Percentiles rank a stretch among this genome's conserved stretches.
Conservation (phyloP, 2,113 vertebrate genomes). For the Anguilla japonica region DNA sequence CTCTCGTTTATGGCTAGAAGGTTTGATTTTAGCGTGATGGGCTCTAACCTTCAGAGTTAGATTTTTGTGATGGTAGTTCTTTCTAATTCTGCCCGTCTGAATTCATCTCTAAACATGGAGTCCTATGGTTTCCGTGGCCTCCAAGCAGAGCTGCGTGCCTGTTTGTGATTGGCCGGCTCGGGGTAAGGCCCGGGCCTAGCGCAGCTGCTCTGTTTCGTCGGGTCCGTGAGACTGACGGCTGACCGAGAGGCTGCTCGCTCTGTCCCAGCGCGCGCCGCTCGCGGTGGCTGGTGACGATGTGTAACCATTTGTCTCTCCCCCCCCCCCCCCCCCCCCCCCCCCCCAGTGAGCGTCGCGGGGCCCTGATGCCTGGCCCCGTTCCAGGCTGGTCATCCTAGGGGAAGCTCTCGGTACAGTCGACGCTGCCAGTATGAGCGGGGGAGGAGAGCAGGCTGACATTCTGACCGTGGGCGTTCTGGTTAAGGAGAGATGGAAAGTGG, state of each 20-base stretch:
- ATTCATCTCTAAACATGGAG: too few relatives aligned
- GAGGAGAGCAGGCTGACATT: slow-evolving; percentile 92
- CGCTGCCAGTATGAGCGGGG: slow-evolving; percentile 88
- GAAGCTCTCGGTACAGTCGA: slow-evolving; percentile 53
- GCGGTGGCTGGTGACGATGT: too few relatives aligned
- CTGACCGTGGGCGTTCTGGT: slow-evolving; percentile 89
- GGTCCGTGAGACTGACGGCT: not conserved
- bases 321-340: slow-evolving; percentile 17
- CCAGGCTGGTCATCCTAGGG: slow-evolving; percentile 44
- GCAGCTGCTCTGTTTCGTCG: not conserved
- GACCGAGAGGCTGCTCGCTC: not conserved
- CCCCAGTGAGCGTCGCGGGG: slow-evolving; percentile 48
- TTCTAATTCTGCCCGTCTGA: too few relatives aligned
- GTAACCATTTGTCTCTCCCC: not conserved
- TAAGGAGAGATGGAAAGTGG: slow-evolving; percentile 99
- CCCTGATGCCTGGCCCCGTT: slow-evolving; percentile 57
- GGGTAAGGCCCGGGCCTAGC: not conserved
- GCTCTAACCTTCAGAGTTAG: too few relatives aligned
- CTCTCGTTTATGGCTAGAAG: not conserved
- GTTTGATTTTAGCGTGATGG: not conserved
- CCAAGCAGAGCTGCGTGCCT: not conserved
- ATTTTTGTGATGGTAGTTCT: too few relatives aligned
- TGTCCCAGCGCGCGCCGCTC: not conserved
- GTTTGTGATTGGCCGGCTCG: not conserved
- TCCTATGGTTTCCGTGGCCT: not conserved